These are phyloP conservation scores for Hirudo medicinalis DNA, from an alignment of 1,140 invertebrate species.

Conservation along the genomic window DNA sequence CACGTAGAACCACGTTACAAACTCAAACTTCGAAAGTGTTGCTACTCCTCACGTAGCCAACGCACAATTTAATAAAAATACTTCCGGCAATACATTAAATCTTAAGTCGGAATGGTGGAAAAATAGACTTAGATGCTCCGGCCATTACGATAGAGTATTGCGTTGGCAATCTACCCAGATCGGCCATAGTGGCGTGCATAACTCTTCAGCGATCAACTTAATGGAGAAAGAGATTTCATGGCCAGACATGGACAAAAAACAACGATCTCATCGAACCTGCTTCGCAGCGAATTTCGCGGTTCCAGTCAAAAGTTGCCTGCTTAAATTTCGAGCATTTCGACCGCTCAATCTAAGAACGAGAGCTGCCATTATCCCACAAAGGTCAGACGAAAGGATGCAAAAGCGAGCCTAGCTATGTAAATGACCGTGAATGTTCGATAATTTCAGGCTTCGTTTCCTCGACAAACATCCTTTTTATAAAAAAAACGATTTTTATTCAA, in stretches of 20 bases:
- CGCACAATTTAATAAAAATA: no score
- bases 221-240: background rate
- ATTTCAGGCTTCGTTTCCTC: no score
- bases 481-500: background rate
- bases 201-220: background rate
- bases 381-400: constrained; percentile 10
- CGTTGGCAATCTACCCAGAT: background rate
- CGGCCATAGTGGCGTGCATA: background rate
- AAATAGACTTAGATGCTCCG: background rate
- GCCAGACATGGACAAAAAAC: background rate
- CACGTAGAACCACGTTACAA: no score
- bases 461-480: background rate
- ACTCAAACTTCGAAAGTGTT: no score
- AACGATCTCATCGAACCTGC: background rate
- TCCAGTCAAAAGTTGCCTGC: background rate
- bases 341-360: constrained; percentile 3
- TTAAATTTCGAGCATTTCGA: constrained; percentile 10
- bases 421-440: no score
- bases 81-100: no score
- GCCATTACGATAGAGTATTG: background rate
- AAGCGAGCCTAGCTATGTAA: background rate
- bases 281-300: background rate
- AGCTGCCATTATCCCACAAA: constrained; percentile 1
- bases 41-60: no score
- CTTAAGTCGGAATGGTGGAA: no score